Evolutionary conservation across 2,113 vertebrate genomes (phyloP).

Genomic region (Hystrix brachyura): DNA sequence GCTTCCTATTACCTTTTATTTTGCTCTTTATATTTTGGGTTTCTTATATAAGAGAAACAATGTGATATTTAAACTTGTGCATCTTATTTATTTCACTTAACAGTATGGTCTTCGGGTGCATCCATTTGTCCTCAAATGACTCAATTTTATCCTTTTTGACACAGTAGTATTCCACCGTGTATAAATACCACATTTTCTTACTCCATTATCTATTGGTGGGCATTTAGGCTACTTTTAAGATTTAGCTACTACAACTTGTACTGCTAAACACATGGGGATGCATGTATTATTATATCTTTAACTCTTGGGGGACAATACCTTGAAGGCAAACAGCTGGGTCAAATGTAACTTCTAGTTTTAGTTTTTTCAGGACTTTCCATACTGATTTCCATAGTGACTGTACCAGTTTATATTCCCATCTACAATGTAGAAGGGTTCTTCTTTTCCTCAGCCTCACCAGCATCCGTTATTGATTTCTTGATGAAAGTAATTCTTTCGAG

Average conservation of each 20-base stretch:
- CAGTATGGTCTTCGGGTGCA: neutral
- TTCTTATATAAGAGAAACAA: neutral
- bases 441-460: neutral
- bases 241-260: neutral
- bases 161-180: neutral
- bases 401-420: neutral
- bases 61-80: neutral
- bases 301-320: neutral
- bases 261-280: neutral
- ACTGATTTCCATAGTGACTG: neutral
- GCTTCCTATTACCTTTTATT: neutral
- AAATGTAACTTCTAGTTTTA: neutral
- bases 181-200: neutral
- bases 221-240: neutral
- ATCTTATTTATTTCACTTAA: neutral
- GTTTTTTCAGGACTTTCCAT: neutral
- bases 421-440: neutral
- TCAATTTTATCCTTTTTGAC: neutral
- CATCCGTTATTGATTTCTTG: neutral
- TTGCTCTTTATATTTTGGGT: neutral
- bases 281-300: neutral
- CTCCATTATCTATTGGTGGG: neutral
- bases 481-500: neutral
- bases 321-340: neutral
- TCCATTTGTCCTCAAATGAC: neutral